Base-by-base conservation (phyloP, 2,113 vertebrate species). In the Alosa alosa region DNA sequence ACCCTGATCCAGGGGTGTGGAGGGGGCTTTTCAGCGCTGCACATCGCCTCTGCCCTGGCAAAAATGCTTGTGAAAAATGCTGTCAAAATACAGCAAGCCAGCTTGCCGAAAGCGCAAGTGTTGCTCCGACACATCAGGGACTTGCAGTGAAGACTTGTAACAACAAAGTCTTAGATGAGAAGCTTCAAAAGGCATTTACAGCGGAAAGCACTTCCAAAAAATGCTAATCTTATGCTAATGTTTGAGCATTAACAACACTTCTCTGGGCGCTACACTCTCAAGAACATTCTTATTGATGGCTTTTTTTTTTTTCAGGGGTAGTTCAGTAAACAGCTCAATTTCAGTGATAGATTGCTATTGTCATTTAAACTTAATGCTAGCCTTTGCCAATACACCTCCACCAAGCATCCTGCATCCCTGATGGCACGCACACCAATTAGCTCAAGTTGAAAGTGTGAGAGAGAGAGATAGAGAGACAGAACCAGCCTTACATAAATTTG, bases 401-500 rank as follows among this genome's bases (percentile, higher is more conserved):
- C 50, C 50, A 82, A 85, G 84, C 84, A 52, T 36, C 39, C 64
- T 83, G 84, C 84, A 50, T 44, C 39, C 64, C 85, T 84, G 68
- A 72, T 52, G 75, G 36, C 25, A 41, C 82, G 81, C 82, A 82
- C 64, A 49, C 84, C 86, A 88, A 86, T 88, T 82, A 83, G 81
- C 68, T 84, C 15, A 84, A 81, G 84, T 25, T 82, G 86, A 89
- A 81, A 87, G 82, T 31, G 82, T 60, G 82, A 60, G 82, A 57
- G 45, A 84, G 75, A 68, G 45, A 82, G 45, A 72, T 46, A 20
- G 55, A 86, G 82, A 86, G 55, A 55, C 49, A 11, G 81, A 50
- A 68, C 47, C 18, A 81, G 72, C 78, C 85, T 89, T 88, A 84
- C 60, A 86, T 88, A 89, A 88, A 86, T 64, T 39, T 78, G 55